Base-by-base conservation (phyloP, 2,797 vertebrate genomes). In the Acanthiza pusilla region DNA sequence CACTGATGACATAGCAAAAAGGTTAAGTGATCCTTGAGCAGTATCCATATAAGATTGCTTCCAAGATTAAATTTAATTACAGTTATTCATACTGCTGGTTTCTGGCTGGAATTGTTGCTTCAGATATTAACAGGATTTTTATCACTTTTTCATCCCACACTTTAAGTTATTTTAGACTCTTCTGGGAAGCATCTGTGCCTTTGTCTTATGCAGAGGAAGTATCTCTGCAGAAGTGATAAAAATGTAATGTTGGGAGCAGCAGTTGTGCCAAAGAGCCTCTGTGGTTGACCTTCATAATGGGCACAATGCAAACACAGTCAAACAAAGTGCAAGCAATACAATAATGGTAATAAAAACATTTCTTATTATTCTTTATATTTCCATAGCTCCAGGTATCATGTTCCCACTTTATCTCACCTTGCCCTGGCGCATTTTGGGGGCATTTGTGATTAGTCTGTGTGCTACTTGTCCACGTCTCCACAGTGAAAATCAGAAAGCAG, bases 11-110 rank as follows among this genome's bases (percentile, higher is more conserved):
- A 95, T 88, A 95, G 94, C 95, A 92, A 73, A 96, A 97, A 97
- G 96, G 96, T 97, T 96, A 96, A 97, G 94, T 95, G 94, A 94
- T 96, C 95, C 94, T 97, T 96, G 89, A 96, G 85, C 89, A 84
- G 85, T 91, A 96, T 93, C 96, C 94, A 84, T 93, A 23, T 53
- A 74, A 96, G 92, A 96, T 96, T 92, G 89, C 89, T 95, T 95
- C 93, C 94, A 92, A 96, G 95, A 96, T 96, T 88, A 90, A 95
- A 96, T 93, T 93, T 96, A 97, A 96, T 95, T 94, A 81, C 91
- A 86, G 51, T 93, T 96, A 91, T 91, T 96, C 89, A 86, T 88
- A 50, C 62, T 81, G 66, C 95, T 81, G 58, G 9, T 92, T 96
- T 81, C 95, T 96, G 81, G 89, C 82, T 96, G 85, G 76, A 93